These are phyloP conservation scores for Nasonia oneida DNA, from an alignment of 2,888 invertebrate genomes.

Conservation along the genomic window DNA sequence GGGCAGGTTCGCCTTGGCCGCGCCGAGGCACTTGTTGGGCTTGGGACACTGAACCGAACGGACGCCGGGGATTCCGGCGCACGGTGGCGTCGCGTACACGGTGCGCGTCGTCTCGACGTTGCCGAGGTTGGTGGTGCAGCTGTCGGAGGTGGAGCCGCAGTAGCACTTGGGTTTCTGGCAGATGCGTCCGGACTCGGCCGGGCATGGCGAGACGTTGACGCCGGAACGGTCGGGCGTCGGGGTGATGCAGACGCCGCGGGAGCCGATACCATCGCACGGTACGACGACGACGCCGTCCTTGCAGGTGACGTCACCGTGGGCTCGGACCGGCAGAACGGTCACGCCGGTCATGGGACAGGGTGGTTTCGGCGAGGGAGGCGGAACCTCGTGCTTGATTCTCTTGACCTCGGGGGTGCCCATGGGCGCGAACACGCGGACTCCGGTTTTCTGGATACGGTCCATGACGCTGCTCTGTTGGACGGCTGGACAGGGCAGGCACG, in stretches of 20 bases:
- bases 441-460: conserved; percentile 71
- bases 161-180: conserved; percentile 66
- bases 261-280: conserved; percentile 73
- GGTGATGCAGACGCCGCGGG: conserved; percentile 72
- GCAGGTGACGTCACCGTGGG: conserved; percentile 70
- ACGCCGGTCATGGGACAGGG: conserved; percentile 74
- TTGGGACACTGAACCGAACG: conserved; percentile 69
- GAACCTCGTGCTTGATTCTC: conserved; percentile 68
- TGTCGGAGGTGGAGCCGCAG: conserved; percentile 69
- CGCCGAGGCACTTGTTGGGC: conserved; percentile 66
- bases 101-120: conserved; percentile 67
- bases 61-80: conserved; percentile 68
- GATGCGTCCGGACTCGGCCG: conserved; percentile 65
- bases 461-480: conserved; percentile 65
- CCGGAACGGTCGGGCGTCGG: conserved; percentile 74
- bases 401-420: conserved; percentile 68
- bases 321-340: conserved; percentile 73
- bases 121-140: conserved; percentile 67
- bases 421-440: conserved; percentile 72
- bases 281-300: conserved; percentile 75
- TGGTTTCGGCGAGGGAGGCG: conserved; percentile 63
- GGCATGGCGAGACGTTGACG: conserved; percentile 74
- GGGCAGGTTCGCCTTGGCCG: conserved; percentile 69
- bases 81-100: conserved; percentile 67
- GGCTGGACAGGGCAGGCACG: conserved; percentile 71